Conservation (phyloP, 2,888 invertebrate genomes). For the Leptopterna dolabrata region DNA sequence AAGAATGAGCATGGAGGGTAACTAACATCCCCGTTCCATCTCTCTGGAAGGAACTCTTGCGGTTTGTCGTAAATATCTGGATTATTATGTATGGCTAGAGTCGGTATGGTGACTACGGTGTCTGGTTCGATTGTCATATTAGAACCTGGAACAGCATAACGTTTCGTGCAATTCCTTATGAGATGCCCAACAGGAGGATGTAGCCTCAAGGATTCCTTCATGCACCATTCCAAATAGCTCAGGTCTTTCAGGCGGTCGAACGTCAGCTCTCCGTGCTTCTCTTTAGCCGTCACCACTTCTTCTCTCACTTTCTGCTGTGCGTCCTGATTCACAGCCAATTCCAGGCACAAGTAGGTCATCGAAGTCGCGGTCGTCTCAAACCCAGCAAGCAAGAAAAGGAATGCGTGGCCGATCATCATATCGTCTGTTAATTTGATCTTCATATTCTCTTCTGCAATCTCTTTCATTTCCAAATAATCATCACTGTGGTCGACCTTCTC, state of each 20-base stretch:
- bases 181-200: not conserved
- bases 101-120: not conserved
- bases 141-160: conserved; percentile 14
- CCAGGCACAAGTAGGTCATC: not conserved
- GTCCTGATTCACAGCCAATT: not conserved
- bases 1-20: conserved; percentile 13
- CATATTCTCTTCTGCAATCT: not conserved
- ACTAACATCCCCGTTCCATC: not conserved
- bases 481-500: conserved; percentile 4
- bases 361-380: conserved; percentile 14
- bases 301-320: not conserved
- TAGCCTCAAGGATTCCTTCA: too few relatives aligned
- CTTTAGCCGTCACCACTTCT: not conserved
- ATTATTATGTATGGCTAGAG: conserved; percentile 12
- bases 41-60: conserved; percentile 20
- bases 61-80: conserved; percentile 28
- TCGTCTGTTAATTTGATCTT: conserved; percentile 18
- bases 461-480: conserved; percentile 28
- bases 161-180: not conserved
- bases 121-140: conserved; percentile 3
- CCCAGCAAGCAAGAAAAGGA: conserved; percentile 12
- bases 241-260: not conserved
- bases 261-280: not conserved
- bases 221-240: not conserved
- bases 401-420: not conserved